Evolutionary conservation across 2,797 vertebrate species (phyloP), one percentile per base, ranked within the genome.

Genomic region (Falco biarmicus): DNA sequence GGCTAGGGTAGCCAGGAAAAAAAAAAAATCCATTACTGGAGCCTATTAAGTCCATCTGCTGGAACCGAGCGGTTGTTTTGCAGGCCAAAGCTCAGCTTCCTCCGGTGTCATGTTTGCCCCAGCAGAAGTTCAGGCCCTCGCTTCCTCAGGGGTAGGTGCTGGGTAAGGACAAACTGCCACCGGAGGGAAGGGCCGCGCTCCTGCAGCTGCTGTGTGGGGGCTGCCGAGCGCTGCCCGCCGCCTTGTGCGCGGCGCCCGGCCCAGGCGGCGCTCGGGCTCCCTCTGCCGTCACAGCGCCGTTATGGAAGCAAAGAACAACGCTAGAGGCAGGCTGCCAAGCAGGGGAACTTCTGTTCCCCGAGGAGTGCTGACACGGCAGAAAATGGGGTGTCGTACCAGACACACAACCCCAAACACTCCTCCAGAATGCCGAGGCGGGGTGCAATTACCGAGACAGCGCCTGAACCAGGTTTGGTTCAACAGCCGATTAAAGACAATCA

Each of bases 81-180:
- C 60, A n/a, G 71, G 61, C 57, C 41, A 10, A 1, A 29, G 78
- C 75, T 15, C 47, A 2, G 31, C 64, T 73, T 71, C 83, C 60
- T 8, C 65, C 75, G n/a, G 11, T 1, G n/a, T 13, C 39, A 0
- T 0, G 11, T 29, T 41, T 37, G 3, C 61, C 14, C n/a, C 5
- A 21, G 28, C 26, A 34, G 0, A 15, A 68, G 60, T 4, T 59
- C 34, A n/a, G 34, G 56, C 56, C 76, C 73, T 53, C n/a, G 1
- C 6, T 59, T 81, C 83, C 47, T 26, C 56, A 20, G 31, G 3
- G 37, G 1, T 4, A 13, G 83, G 22, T 0, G 39, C 61, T 21
- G 41, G 41, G 39, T 26, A 9, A 26, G 32, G 22, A 51, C 14
- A 5, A 47, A 1, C 32, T 1, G 43, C 8, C 63, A 18, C 15